Evolutionary conservation across 2,113 vertebrate species (phyloP), one percentile per base, ranked within the genome.

Genomic region (Smithornis capensis): DNA sequence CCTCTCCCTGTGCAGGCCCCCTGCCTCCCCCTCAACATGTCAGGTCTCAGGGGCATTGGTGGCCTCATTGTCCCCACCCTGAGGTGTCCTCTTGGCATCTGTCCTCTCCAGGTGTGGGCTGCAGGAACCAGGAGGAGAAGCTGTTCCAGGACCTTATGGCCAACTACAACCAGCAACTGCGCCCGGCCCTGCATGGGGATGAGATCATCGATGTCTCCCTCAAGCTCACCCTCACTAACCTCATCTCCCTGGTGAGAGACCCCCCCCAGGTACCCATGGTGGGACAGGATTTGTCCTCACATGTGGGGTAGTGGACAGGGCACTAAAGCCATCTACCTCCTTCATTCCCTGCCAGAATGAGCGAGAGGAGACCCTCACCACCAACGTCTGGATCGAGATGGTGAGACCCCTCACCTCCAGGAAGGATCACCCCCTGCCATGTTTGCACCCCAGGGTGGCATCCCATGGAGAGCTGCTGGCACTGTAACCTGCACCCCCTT

Each of bases 171-270:
- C 98, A 97, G 65, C 93, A 99, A 7, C 97, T 99, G 63, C 98
- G 98, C 7, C 99, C 99, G 0, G 98, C 98, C 5, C 93, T 98
- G 91, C 91, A 18, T 0, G 97, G 97, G 14, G 92, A 97, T 0
- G 98, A 99, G 19, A 81, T 99, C 94, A 98, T 98, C 9, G 97
- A 98, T 3, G 98, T 99, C 69, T 97, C 97, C 83, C 97, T 99
- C 90, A 99, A 99, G 97, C 98, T 99, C 95, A 99, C 99, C 2
- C 99, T 99, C 86, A 99, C 99, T 95, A 99, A 99, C 95, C 98
- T 99, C 92, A 99, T 99, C 97, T 99, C 99, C 73, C 94, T 99
- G 98, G 99, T 99, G 96, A 97, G 97, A 85, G 2, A 25, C 5
- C 2, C 2, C 7, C 28, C 19, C 7, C 8, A 27, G 2, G n/a